Evolutionary conservation across 1,140 invertebrate genomes (phyloP), one percentile per base, ranked within the genome.

Genomic region (Philotrypesis tridentata): DNA sequence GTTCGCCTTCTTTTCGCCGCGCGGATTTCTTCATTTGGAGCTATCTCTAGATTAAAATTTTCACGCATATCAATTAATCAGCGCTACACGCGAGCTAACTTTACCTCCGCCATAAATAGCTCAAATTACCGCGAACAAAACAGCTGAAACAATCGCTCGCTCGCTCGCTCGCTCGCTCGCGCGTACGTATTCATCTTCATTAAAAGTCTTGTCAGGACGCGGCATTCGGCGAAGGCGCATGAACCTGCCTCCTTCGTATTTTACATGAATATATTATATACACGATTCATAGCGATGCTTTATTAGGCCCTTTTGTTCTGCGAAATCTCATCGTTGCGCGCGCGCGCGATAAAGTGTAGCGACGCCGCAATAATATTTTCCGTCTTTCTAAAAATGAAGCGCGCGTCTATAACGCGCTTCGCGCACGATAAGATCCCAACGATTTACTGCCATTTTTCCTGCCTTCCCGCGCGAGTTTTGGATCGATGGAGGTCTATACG

Each of bases 141-240:
- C 61, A 77, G 31, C 43, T 17, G 17, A 70, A 79, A 70, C 65
- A 37, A 70, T 70, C 60, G 63, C 7, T 0, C 63, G 37, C 9
- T 12, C 23, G n/a, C n/a, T n/a, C n/a, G n/a, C n/a, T n/a, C n/a
- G n/a, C n/a, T n/a, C n/a, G n/a, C n/a, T 12, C 2, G 60, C 60
- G 61, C 27, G 61, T 65, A 27, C 63, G 14, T 17, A 65, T 80
- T 80, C 40, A 73, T 80, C 72, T 74, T 74, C 37, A 55, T 74
- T 73, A 40, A 68, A 67, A 67, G 21, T 43, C 71, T 74, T 73
- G 37, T 65, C 61, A 23, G 33, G 25, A 63, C 33, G 40, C 65
- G 27, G 33, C 9, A 67, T 75, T 63, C 12, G 14, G 61, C 61
- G 12, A 77, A 77, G 21, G n/a, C 60, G 31, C 63, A 29, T 43